Evolutionary conservation across 1,140 invertebrate species (phyloP), one percentile per base, ranked within the genome.

Genomic region (Drosophila neocordata): DNA sequence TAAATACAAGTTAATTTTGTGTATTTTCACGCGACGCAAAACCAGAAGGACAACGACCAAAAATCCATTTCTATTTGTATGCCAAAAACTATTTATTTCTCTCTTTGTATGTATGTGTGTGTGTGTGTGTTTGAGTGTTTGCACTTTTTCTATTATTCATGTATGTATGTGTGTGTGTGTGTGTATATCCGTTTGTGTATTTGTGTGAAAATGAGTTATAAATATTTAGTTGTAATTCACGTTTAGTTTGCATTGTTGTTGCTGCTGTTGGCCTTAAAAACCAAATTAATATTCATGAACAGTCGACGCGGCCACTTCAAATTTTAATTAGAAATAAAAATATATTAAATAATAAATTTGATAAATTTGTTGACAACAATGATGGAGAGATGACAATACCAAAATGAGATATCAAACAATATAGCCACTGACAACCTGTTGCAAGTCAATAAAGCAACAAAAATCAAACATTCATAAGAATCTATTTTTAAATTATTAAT

Each of bases 1-100:
- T 88, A 88, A 88, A 88, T 88, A 82, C 83, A 88, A 88, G 79
- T 88, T 88, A 88, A 88, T 88, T 88, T 77, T 88, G 82, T 87
- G 76, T 88, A 88, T 77, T 87, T 82, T 76, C 69, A 73, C 72
- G 61, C 75, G 63, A 74, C 55, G 61, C 61, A 67, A 53, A 35
- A 31, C 38, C 55, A 44, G 48, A 62, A 6, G 2, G 34, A 27
- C 65, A 65, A 20, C 37, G 58, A 44, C 63, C 15, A 9, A 8
- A 75, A 57, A 55, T 64, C 27, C 34, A 64, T 8, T 76, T 76
- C 63, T 60, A 64, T 64, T 69, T 22, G 27, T 64, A 18, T 52
- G 44, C 13, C 64, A 56, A 65, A 65, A 48, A 73, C 68, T 81
- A 63, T 68, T 48, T 48, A 48, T 48, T 48, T 48, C 41, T 20